A percentile compares a stretch with the other conserved stretches of the same genome.
phyloP scores from a whole-genome alignment of 2,888 invertebrate genomes.

The Bugulina stolonifera region DNA sequence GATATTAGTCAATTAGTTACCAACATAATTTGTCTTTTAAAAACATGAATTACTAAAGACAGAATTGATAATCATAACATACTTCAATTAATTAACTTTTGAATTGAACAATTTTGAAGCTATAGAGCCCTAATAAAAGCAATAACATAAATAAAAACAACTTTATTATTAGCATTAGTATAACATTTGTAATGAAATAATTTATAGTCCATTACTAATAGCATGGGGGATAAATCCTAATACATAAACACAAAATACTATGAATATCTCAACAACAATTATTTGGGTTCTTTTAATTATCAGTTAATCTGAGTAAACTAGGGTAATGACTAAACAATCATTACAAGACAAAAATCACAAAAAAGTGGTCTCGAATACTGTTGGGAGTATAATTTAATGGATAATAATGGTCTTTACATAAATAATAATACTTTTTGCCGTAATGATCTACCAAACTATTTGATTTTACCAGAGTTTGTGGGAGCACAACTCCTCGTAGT shows the following conservation, averaged over 20 bases:
- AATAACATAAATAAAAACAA: too few species aligned
- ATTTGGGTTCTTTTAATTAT: conserved; percentile 22
- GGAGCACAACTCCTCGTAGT: not conserved
- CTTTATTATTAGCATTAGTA: too few species aligned
- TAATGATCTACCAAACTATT: not conserved
- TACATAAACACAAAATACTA: not conserved
- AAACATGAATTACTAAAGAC: too few species aligned
- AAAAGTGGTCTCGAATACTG: conserved; percentile 15
- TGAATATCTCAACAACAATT: not conserved
- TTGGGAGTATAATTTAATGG: not conserved
- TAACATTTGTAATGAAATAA: too few species aligned
- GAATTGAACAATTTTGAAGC: too few species aligned
- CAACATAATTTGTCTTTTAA: too few species aligned
- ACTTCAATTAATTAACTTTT: too few species aligned
- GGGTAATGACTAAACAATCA: not conserved
- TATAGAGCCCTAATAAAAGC: too few species aligned
- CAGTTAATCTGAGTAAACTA: conserved; percentile 3
- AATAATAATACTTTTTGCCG: not conserved
- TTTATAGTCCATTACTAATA: too few species aligned
- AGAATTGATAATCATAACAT: too few species aligned
- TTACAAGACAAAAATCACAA: conserved; percentile 10
- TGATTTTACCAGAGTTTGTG: not conserved
- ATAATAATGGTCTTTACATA: not conserved
- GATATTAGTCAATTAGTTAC: too few species aligned
- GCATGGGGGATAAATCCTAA: not conserved